Evolutionary conservation across 2,113 vertebrate species (phyloP).

Genomic region (Hippocampus comes): DNA sequence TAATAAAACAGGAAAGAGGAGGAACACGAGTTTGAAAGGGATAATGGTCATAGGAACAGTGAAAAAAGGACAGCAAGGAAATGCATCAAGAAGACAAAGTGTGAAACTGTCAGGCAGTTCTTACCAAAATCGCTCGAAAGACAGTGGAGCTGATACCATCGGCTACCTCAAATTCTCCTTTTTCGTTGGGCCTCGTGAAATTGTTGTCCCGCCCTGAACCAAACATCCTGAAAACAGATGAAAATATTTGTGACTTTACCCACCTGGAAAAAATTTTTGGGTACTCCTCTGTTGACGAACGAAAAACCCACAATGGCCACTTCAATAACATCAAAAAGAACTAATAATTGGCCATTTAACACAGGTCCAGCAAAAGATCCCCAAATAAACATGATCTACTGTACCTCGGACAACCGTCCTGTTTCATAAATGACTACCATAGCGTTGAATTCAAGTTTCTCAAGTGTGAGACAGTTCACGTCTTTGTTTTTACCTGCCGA

Average conservation of each 20-base stretch:
- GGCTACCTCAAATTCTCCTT: conserved; percentile 95
- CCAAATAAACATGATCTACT: not conserved
- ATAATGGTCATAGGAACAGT: not conserved
- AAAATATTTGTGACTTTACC: not conserved
- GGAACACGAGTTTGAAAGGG: not conserved
- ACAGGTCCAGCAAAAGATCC: not conserved
- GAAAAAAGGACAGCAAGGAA: not conserved
- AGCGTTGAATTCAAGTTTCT: not conserved
- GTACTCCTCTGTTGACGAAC: not conserved
- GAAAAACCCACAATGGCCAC: not conserved
- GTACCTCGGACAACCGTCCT: too few species aligned
- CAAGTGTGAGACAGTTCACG: not conserved
- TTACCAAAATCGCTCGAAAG: conserved; percentile 95
- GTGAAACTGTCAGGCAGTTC: conserved; percentile 3
- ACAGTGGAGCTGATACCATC: conserved; percentile 97
- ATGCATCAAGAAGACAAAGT: conserved; percentile 1
- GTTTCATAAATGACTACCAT: not conserved
- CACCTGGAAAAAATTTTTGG: too few species aligned
- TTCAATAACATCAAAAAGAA: not conserved
- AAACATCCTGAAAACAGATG: conserved; percentile 83
- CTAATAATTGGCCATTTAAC: not conserved
- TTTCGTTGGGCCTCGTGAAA: conserved; percentile 96
- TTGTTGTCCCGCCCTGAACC: conserved; percentile 95
- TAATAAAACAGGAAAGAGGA: not conserved
- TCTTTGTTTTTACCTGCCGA: conserved; percentile 82